Evolutionary conservation across 2,888 invertebrate species (phyloP).

Genomic region (Epirrhoe alternata): DNA sequence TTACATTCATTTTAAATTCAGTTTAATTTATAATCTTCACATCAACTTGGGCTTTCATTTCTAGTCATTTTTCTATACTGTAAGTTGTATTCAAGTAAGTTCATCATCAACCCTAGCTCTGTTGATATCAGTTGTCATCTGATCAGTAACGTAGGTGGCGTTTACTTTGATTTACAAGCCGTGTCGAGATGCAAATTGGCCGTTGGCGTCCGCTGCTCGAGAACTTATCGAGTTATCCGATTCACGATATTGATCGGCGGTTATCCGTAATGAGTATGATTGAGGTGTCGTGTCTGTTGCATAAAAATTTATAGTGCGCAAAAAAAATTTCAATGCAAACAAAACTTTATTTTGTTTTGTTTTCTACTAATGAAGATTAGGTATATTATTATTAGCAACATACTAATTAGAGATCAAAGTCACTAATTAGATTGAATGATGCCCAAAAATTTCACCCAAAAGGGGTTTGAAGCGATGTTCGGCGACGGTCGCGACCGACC

Average conservation of each 20-base stretch:
- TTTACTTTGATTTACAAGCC: conserved; percentile 64
- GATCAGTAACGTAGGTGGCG: conserved; percentile 49
- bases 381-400: too few relatives aligned
- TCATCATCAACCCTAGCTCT: conserved; percentile 9
- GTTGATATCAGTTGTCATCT: conserved; percentile 50
- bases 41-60: too few relatives aligned
- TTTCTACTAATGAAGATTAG: neutral
- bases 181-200: conserved; percentile 50
- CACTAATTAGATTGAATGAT: too few relatives aligned
- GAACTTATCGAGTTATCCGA: conserved; percentile 32
- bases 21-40: too few relatives aligned
- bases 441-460: too few relatives aligned
- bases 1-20: too few relatives aligned
- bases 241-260: conserved; percentile 34
- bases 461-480: too few relatives aligned
- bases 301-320: conserved; percentile 9
- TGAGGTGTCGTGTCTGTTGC: conserved; percentile 18
- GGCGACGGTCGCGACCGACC: too few relatives aligned
- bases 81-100: neutral
- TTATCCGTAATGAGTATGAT: conserved; percentile 33
- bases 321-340: neutral
- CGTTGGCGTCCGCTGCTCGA: conserved; percentile 39
- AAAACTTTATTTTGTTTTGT: too few relatives aligned
- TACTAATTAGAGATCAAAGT: too few relatives aligned
- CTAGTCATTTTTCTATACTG: too few relatives aligned